Conservation (phyloP, 2,888 invertebrate genomes). For the Malacosoma neustria region DNA sequence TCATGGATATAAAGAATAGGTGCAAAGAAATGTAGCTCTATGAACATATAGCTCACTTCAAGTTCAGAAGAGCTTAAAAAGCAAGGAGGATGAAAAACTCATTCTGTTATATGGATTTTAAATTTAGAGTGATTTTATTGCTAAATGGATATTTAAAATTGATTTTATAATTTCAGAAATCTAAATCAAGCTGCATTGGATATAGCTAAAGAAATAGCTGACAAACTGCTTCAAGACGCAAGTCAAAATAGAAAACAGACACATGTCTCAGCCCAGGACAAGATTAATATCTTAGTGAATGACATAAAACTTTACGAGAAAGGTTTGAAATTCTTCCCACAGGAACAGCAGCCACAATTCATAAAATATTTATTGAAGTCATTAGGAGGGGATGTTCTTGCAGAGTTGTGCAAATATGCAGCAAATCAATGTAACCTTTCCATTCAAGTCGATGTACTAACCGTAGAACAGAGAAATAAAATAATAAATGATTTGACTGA, state of each 20-base stretch:
- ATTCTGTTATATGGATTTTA: too few relatives aligned
- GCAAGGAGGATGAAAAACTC: too few relatives aligned
- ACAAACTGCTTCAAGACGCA: constrained; percentile 82
- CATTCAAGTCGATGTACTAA: constrained; percentile 74
- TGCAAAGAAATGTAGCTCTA: too few relatives aligned
- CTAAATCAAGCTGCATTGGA: constrained; percentile 80
- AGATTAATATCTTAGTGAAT: constrained; percentile 82
- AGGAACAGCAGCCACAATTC: constrained; percentile 79
- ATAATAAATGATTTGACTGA: constrained; percentile 80
- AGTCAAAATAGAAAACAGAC: constrained; percentile 83
- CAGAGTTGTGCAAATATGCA: constrained; percentile 85
- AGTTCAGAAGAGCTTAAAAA: too few relatives aligned
- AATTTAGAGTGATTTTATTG: too few relatives aligned
- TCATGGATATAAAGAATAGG: too few relatives aligned
- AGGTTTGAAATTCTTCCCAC: constrained; percentile 79
- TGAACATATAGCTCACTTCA: too few relatives aligned
- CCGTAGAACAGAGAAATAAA: constrained; percentile 80
- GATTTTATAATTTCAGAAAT: constrained; percentile 70
- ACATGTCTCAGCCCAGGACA: constrained; percentile 88
- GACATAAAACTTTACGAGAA: constrained; percentile 88
- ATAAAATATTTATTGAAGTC: constrained; percentile 90
- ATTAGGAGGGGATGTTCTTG: constrained; percentile 86
- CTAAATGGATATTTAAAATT: too few relatives aligned
- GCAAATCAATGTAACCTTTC: constrained; percentile 82
- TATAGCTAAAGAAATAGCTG: constrained; percentile 83